These are phyloP conservation scores for Digitonthophagus gazella DNA, from an alignment of 2,888 invertebrate genomes.

Conservation along the genomic window DNA sequence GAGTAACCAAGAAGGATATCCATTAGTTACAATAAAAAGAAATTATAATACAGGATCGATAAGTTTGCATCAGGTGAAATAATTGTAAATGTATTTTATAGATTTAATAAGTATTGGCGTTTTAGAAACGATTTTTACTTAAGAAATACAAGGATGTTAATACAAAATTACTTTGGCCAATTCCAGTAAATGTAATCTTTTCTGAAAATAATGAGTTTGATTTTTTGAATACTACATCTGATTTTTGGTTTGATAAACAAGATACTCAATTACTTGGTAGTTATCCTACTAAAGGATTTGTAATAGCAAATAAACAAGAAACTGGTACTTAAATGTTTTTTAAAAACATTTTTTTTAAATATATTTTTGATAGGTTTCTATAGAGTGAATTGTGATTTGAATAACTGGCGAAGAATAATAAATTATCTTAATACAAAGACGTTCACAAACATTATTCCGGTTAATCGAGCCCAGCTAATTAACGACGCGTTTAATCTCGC, in stretches of 20 bases:
- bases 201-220: conserved; percentile 9
- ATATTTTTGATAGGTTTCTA: conserved; percentile 11
- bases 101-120: background rate
- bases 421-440: conserved; percentile 41
- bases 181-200: conserved; percentile 25
- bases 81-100: no score
- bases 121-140: conserved; percentile 2
- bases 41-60: conserved; percentile 28
- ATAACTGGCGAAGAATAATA: conserved; percentile 16
- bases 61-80: conserved; percentile 18
- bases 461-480: conserved; percentile 57
- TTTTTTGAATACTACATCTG: conserved; percentile 16
- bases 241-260: conserved; percentile 8
- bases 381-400: conserved; percentile 17
- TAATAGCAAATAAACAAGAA: conserved; percentile 22
- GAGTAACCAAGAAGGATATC: conserved; percentile 49
- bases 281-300: conserved; percentile 18
- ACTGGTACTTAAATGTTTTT: conserved; percentile 25
- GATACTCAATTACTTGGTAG: background rate
- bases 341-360: conserved; percentile 16
- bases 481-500: conserved; percentile 40
- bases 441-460: conserved; percentile 54
- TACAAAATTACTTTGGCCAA: conserved; percentile 16
- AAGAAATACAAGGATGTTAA: background rate
- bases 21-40: conserved; percentile 41